These are phyloP conservation scores for Diadumene lineata DNA, from an alignment of 92 coral and sea anemone species.

Conservation along the genomic window DNA sequence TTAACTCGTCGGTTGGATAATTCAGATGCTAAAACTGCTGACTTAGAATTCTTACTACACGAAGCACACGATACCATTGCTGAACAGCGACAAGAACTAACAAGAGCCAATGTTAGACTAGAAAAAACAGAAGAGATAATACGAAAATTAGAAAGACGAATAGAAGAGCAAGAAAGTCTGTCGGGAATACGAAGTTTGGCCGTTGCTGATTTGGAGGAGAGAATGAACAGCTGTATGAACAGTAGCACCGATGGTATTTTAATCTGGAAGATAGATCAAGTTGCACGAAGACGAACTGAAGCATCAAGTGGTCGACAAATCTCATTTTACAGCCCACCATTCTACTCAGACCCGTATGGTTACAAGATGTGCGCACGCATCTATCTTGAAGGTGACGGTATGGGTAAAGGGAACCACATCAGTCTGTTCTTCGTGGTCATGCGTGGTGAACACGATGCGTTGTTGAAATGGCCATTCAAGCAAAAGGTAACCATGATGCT, in stretches of 20 bases:
- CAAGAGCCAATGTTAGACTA: slow-evolving; percentile 22
- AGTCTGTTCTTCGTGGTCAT: slow-evolving; percentile 71
- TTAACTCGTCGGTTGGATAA: slow-evolving; percentile 38
- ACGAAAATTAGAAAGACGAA: slow-evolving; percentile 23
- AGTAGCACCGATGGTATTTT: slow-evolving; percentile 55
- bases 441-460: slow-evolving; percentile 74
- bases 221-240: slow-evolving; percentile 21
- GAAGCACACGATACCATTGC: slow-evolving; percentile 65
- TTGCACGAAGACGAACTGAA: slow-evolving; percentile 54
- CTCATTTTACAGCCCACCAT: slow-evolving; percentile 68
- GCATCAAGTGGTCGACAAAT: slow-evolving; percentile 55
- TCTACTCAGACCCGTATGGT: slow-evolving; percentile 71
- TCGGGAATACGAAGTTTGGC: slow-evolving; percentile 34
- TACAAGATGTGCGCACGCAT: slow-evolving; percentile 88
- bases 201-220: slow-evolving; percentile 39
- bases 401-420: slow-evolving; percentile 71
- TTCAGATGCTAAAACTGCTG: slow-evolving; percentile 54
- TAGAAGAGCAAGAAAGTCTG: slow-evolving; percentile 38
- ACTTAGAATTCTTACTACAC: slow-evolving; percentile 49
- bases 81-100: slow-evolving; percentile 36
- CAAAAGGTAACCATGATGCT: slow-evolving; percentile 79
- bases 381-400: slow-evolving; percentile 78
- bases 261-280: slow-evolving; percentile 59
- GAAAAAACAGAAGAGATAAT: slow-evolving; percentile 36
- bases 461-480: slow-evolving; percentile 82